Conservation (phyloP, 92 coral and sea anemone species). For the Siderastrea siderea region DNA sequence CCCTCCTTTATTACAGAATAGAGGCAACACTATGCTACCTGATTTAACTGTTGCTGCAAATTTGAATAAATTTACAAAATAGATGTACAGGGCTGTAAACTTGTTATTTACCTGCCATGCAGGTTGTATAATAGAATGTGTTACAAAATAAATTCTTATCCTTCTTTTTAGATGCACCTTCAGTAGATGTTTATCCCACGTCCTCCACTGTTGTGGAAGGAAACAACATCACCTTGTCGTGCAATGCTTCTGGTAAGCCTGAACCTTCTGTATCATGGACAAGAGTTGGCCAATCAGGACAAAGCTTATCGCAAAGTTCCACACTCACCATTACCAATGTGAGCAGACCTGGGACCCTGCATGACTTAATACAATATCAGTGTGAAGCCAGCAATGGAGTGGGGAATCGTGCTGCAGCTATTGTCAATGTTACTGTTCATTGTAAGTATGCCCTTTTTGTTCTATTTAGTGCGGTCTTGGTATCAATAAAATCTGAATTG, state of each 20-base stretch:
- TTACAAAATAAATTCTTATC: too few species aligned
- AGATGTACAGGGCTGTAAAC: too few species aligned
- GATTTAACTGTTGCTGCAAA: too few species aligned
- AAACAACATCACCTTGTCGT: background rate
- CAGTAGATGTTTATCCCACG: background rate
- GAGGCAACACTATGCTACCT: too few species aligned
- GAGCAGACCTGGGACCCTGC: constrained; percentile 4
- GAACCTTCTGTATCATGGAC: background rate
- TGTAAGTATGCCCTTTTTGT: background rate
- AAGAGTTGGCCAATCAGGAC: background rate
- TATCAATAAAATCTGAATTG: too few species aligned
- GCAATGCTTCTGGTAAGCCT: constrained; percentile 27
- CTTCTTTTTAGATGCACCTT: background rate
- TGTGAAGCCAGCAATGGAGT: constrained; percentile 13
- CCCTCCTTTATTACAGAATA: too few species aligned
- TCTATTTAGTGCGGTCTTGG: too few species aligned
- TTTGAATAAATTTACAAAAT: too few species aligned
- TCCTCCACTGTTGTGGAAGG: background rate
- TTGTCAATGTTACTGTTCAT: background rate
- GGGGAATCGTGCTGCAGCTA: background rate
- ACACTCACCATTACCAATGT: background rate
- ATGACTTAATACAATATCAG: background rate
- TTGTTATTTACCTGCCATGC: too few species aligned
- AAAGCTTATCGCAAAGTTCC: background rate
- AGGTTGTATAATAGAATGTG: too few species aligned